Evolutionary conservation across 2,113 vertebrate genomes (phyloP).

Genomic region (Cyanoramphus novaezelandiae): DNA sequence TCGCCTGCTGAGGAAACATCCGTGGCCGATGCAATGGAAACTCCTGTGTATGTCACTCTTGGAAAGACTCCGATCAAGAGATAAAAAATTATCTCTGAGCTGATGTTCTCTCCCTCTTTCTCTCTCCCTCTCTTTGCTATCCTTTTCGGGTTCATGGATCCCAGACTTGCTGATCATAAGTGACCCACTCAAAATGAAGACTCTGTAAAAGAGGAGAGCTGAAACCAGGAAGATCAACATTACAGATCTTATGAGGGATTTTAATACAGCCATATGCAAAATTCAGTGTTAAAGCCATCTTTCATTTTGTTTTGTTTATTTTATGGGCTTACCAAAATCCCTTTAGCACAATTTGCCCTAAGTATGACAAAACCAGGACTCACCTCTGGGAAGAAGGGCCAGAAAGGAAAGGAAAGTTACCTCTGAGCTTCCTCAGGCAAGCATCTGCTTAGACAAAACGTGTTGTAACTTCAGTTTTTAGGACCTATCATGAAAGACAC

Average conservation of each 20-base stretch:
- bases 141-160: not conserved
- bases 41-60: not conserved
- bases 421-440: not conserved
- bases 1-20: constrained; percentile 4
- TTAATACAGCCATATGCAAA: not conserved
- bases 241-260: not conserved
- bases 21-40: not conserved
- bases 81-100: not conserved
- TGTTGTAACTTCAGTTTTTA: not conserved
- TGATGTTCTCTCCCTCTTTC: not conserved
- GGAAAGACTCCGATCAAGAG: not conserved
- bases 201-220: not conserved
- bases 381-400: not conserved
- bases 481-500: not conserved
- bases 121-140: not conserved
- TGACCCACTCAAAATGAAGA: not conserved
- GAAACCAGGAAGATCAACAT: not conserved
- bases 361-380: not conserved
- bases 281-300: not conserved
- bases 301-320: not conserved
- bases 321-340: not conserved
- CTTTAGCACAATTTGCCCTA: not conserved
- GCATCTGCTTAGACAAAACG: not conserved
- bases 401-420: not conserved
- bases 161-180: not conserved